Base-by-base conservation (phyloP, 1,140 invertebrate species). In the Cecropterus lyciades region DNA sequence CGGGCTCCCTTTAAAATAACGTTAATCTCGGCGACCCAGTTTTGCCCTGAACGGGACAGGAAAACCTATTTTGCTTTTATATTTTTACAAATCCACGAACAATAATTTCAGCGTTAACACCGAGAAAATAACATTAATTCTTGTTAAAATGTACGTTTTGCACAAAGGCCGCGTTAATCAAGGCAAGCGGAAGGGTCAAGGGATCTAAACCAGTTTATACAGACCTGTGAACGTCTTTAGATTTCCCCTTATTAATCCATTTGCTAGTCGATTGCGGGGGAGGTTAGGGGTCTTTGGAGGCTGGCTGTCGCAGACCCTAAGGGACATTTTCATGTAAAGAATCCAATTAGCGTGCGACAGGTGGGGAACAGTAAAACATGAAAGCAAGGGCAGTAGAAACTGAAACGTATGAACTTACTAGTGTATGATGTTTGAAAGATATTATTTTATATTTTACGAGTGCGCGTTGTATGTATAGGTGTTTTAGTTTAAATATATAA, bases 271-370 rank as follows among this genome's bases (percentile, higher is more conserved):
- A 11, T 13, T 43, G 17, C 3, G 20, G 17, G 60, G 10, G 20
- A 17, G 37, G 33, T 3, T 42, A 56, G 43, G 20, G 67, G 15
- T 52, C 67, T 59, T 53, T 17, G 33, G 49, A 53, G 10, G 13
- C 42, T 65, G 68, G 65, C 48, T 52, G 9, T 48, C 6, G 15
- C 17, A 51, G 51, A 52, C 45, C 46, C 60, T 72, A 68, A 76
- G 72, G 77, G 76, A 81, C 77, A 84, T 84, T 87, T 76, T 80
- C 79, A 80, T 76, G 78, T 84, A 82, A 85, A 85, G 80, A 85
- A 84, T 82, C 81, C 82, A 87, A 87, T 87, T 82, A 85, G 75
- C 67, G 40, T 52, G 55, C 76, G 79, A 81, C 81, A 87, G 80
- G 82, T 84, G 73, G 73, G 66, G 65, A 55, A 65, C 62, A 68